Base-by-base conservation (phyloP, 2,797 vertebrate genomes). In the Coendou prehensilis region DNA sequence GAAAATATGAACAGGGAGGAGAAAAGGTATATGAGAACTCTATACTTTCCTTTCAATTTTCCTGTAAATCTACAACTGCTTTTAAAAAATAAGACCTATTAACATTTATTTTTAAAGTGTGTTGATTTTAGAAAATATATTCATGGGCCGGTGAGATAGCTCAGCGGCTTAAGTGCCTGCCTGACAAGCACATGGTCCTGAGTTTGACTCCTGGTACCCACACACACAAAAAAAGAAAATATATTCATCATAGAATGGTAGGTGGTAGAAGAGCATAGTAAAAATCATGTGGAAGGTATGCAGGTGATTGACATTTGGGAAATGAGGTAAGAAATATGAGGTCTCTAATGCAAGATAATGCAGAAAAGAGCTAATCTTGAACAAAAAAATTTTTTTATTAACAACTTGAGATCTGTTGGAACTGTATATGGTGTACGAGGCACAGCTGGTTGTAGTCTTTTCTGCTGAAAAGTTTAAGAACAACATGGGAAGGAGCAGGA, bases 21-120 rank as follows among this genome's bases (percentile, higher is more conserved):
- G 37, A 78, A 9, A 33, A 18, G 30, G 33, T 1, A 5, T 20
- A 33, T 3, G 37, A 71, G 41, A 14, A 69, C 71, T 54, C 50
- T 61, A 82, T 41, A 75, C 63, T 80, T 93, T 85, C 71, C 59
- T 5, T 61, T 88, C 52, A 22, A 4, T 87, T 67, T 91, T 93
- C 54, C 63, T 81, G 11, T 84, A 61, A 84, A 50, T 75, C 83
- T 87, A n/a, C 75, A 79, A 75, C 57, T 7, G n/a, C 5, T 61
- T 61, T 20, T 94, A 80, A 80, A 75, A 87, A 75, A n/a, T 78
- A 52, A 86, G 22, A 7, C n/a, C 37, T 87, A 28, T 79, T 91
- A 84, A 80, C 47, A 59, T 37, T 52, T 79, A 52, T 67, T n/a
- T 45, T 2, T 41, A 54, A 61, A 75, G 4, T 14, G 47, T 50